Evolutionary conservation across 2,797 vertebrate species (phyloP).

Genomic region (Bucorvus abyssinicus): DNA sequence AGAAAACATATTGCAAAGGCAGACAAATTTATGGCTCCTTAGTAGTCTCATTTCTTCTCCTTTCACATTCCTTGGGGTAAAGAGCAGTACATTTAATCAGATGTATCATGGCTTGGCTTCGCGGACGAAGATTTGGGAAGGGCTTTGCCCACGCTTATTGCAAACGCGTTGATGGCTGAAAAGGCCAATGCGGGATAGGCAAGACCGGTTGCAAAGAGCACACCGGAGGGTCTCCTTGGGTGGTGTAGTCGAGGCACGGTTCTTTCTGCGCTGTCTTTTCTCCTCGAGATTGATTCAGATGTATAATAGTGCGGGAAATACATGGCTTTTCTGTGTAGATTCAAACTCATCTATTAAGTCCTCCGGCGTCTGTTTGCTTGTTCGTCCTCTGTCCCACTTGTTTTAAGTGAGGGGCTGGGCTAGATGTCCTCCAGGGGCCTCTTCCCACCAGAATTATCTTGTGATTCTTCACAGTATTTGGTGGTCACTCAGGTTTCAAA

Average conservation of each 20-base stretch:
- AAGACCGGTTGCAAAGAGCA: too few species aligned
- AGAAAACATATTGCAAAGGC: background rate
- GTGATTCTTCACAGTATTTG: background rate
- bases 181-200: too few species aligned
- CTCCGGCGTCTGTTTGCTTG: background rate
- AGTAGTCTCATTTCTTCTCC: background rate
- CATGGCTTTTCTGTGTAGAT: background rate
- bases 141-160: too few species aligned
- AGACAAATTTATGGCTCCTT: background rate
- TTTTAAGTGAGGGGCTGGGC: background rate
- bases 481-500: background rate
- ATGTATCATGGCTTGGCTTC: too few species aligned
- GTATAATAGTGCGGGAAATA: background rate
- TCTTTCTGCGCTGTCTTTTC: too few species aligned
- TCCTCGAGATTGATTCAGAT: too few species aligned
- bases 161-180: too few species aligned
- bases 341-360: fast-evolving
- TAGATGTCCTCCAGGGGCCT: background rate
- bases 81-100: background rate
- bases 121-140: too few species aligned
- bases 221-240: too few species aligned
- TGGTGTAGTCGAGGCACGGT: too few species aligned
- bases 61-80: background rate
- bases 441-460: background rate
- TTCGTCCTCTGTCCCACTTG: background rate